phyloP scores from a whole-genome alignment of 1,140 invertebrate species.

The Brachionus rotundiformis region DNA sequence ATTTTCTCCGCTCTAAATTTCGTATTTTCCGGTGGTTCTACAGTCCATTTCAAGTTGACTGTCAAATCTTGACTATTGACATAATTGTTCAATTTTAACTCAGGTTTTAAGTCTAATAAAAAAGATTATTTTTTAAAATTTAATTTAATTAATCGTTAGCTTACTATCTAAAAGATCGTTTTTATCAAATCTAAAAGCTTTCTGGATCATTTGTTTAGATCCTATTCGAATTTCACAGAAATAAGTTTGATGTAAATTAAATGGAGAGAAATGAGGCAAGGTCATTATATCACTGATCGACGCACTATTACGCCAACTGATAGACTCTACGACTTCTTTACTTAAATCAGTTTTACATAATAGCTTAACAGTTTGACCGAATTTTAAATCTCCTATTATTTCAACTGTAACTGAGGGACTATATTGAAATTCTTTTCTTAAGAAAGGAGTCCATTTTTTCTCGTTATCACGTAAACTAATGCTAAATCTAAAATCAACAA shows the following conservation, averaged over 20 bases:
- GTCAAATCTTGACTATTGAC: background rate
- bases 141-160: background rate
- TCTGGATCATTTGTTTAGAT: slow-evolving; percentile 37
- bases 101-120: background rate
- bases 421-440: slow-evolving; percentile 33
- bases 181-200: slow-evolving; percentile 20
- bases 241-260: slow-evolving; percentile 39
- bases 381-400: slow-evolving; percentile 20
- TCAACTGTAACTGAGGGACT: slow-evolving; percentile 1
- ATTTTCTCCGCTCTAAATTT: slow-evolving; percentile 46
- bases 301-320: slow-evolving; percentile 15
- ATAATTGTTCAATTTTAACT: background rate
- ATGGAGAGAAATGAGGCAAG: background rate
- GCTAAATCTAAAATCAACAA: slow-evolving; percentile 43
- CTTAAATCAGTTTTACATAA: slow-evolving; percentile 25
- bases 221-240: slow-evolving; percentile 37
- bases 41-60: background rate
- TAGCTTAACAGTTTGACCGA: slow-evolving; percentile 27
- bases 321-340: slow-evolving; percentile 11
- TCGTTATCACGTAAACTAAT: slow-evolving; percentile 9
- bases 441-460: slow-evolving; percentile 37
- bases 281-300: background rate
- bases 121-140: background rate
- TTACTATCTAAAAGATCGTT: background rate
- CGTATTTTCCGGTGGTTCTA: background rate